Evolutionary conservation across 2,888 invertebrate species (phyloP).

Genomic region (Volucella inflata): DNA sequence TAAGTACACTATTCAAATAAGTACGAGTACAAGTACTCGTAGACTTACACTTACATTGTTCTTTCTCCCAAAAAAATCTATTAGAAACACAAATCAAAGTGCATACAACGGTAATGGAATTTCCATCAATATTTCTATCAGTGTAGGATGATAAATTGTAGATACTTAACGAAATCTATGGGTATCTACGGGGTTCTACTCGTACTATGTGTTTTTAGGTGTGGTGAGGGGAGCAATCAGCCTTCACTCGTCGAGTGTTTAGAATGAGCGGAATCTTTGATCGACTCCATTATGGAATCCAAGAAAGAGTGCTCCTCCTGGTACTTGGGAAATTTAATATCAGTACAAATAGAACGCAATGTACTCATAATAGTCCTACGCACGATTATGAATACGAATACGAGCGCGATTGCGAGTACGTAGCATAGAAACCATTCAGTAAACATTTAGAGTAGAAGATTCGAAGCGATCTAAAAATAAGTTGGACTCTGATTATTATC

Average conservation of each 20-base stretch:
- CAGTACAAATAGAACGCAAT: slow-evolving; percentile 47
- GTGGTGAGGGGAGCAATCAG: slow-evolving; percentile 21
- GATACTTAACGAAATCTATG: slow-evolving; percentile 55
- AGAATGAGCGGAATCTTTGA: slow-evolving; percentile 62
- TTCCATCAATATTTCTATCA: slow-evolving; percentile 26
- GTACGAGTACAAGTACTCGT: no score
- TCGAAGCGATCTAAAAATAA: slow-evolving; percentile 67
- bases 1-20: slow-evolving; percentile 84
- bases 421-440: neutral
- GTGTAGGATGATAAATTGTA: slow-evolving; percentile 36
- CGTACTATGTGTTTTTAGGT: no score
- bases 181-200: neutral
- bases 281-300: slow-evolving; percentile 18
- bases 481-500: slow-evolving; percentile 60
- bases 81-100: slow-evolving; percentile 42
- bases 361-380: neutral
- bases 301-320: slow-evolving; percentile 21
- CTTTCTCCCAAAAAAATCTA: slow-evolving; percentile 34
- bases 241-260: slow-evolving; percentile 48
- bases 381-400: no score
- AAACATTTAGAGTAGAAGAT: slow-evolving; percentile 45
- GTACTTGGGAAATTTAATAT: slow-evolving; percentile 44
- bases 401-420: no score
- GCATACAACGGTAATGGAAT: slow-evolving; percentile 6
- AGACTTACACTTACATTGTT: neutral